phyloP scores from a whole-genome alignment of 2,113 vertebrate genomes.

The Centropus bengalensis region DNA sequence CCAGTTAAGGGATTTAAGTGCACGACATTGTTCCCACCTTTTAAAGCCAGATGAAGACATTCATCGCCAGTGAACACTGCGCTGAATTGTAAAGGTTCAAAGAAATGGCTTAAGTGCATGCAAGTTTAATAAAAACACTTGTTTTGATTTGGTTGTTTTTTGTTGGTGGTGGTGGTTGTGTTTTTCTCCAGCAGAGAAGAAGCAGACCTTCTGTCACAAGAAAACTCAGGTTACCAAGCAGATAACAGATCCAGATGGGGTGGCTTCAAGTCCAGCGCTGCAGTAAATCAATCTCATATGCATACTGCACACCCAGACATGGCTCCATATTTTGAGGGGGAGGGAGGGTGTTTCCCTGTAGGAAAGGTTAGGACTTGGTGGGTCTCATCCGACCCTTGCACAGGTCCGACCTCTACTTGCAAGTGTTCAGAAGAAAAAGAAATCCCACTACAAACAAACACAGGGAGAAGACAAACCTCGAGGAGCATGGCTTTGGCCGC shows the following conservation, averaged over 20 bases:
- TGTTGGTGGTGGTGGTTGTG: slow-evolving; percentile 23
- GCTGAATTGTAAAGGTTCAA: slow-evolving; percentile 68
- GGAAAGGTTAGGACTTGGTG: not conserved
- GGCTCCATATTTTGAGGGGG: not conserved
- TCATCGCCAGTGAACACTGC: slow-evolving; percentile 45
- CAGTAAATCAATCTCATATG: not conserved
- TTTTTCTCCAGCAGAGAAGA: slow-evolving; percentile 23
- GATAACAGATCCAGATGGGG: slow-evolving; percentile 57
- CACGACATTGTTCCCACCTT: slow-evolving; percentile 72
- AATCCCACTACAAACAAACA: not conserved
- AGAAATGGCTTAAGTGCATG: slow-evolving; percentile 67
- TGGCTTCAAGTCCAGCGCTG: not conserved
- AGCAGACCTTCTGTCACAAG: slow-evolving; percentile 59
- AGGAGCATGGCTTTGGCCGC: not conserved
- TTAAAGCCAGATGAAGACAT: slow-evolving; percentile 74
- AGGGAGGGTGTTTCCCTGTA: no score
- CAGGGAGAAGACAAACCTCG: not conserved
- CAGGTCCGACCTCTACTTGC: not conserved
- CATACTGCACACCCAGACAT: not conserved
- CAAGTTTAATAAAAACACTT: slow-evolving; percentile 68
- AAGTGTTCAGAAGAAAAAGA: not conserved
- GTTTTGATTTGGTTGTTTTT: slow-evolving; percentile 40
- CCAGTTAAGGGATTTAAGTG: slow-evolving; percentile 72
- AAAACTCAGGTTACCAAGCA: not conserved
- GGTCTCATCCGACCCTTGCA: not conserved